Conservation (phyloP, 2,113 vertebrate genomes). For the Sapayoa aenigma region DNA sequence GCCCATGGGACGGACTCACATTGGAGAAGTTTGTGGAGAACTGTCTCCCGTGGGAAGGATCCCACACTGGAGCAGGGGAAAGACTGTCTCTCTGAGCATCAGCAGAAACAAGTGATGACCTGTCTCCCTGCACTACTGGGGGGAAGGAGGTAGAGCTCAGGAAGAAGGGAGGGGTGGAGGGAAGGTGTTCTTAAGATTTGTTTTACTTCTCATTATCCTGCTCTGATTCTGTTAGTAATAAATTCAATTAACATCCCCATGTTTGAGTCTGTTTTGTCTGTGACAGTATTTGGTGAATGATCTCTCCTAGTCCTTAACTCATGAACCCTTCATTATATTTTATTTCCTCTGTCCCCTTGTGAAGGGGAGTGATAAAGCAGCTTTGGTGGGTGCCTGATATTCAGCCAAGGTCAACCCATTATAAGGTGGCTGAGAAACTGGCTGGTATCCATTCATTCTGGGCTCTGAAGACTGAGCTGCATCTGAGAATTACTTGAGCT, state of each 20-base stretch:
- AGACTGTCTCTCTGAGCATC: neutral
- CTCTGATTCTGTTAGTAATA: neutral
- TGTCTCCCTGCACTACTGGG: neutral
- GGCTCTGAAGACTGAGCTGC: neutral
- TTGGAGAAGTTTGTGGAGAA: neutral
- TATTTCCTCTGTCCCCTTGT: neutral
- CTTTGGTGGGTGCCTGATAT: neutral
- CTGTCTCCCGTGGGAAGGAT: neutral
- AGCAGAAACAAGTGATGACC: neutral
- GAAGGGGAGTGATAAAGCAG: neutral
- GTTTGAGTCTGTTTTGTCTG: neutral
- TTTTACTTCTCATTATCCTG: neutral
- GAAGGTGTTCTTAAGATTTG: neutral
- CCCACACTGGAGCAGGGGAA: neutral
- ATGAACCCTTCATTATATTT: neutral
- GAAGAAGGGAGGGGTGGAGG: neutral
- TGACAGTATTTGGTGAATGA: neutral
- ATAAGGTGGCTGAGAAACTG: neutral
- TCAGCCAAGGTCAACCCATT: neutral
- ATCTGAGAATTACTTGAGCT: neutral
- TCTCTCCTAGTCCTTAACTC: neutral
- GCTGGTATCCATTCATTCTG: neutral
- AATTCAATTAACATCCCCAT: neutral
- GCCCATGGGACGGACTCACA: neutral
- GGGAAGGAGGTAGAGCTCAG: neutral